phyloP scores from a whole-genome alignment of 2,888 invertebrate genomes.

The Heteromyza rotundicornis region DNA sequence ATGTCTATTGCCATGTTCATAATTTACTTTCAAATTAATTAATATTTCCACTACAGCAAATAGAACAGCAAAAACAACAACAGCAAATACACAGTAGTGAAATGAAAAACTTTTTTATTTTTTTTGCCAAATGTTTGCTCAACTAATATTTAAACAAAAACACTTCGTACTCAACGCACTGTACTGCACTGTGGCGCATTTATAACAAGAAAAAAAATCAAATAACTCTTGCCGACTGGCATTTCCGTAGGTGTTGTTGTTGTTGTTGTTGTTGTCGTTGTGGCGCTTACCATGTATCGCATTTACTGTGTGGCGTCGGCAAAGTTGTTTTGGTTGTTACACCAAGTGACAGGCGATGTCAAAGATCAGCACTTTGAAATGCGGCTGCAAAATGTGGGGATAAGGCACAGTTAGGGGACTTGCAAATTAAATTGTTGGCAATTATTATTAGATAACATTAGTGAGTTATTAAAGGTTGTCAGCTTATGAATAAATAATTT shows the following conservation, averaged over 20 bases:
- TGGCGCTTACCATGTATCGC: no score
- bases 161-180: not conserved
- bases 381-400: no score
- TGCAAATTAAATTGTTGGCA: no score
- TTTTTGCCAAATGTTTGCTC: conserved; percentile 10
- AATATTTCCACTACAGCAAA: conserved; percentile 9
- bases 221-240: no score
- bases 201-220: no score
- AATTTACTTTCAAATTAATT: conserved; percentile 18
- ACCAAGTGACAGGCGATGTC: conserved; percentile 11
- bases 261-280: not conserved
- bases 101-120: not conserved
- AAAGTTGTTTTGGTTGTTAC: no score
- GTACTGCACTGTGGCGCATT: no score
- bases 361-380: conserved; percentile 13
- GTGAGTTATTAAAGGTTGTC: no score
- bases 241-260: not conserved
- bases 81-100: not conserved
- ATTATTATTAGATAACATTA: no score
- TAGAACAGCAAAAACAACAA: not conserved
- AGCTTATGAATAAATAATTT: no score
- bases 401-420: no score
- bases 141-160: conserved; percentile 26
- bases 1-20: not conserved
- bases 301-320: no score